Conservation (phyloP, 2,888 invertebrate species). For the Atrina japonica region DNA sequence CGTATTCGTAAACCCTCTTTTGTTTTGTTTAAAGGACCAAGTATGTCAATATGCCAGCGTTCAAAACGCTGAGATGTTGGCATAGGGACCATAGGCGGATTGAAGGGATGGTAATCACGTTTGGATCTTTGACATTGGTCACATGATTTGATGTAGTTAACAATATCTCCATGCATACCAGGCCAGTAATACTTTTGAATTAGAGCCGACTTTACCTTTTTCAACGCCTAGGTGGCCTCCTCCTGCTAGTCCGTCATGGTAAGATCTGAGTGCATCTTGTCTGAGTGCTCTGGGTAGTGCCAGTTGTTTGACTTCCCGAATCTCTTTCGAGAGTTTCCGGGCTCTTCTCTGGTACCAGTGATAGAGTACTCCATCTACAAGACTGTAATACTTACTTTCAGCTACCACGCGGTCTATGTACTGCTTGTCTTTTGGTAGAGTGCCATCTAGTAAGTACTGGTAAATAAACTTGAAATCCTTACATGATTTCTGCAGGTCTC, state of each 20-base stretch:
- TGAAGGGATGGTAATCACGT: conserved; percentile 7
- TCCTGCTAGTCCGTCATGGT: too few species aligned
- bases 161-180: too few species aligned
- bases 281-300: too few species aligned
- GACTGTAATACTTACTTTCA: conserved; percentile 26
- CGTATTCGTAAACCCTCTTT: conserved; percentile 6
- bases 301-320: too few species aligned
- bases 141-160: too few species aligned
- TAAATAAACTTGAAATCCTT: conserved; percentile 27
- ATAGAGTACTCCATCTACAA: conserved; percentile 20
- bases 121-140: conserved; percentile 33
- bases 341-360: conserved; percentile 6
- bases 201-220: too few species aligned
- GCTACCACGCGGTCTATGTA: conserved; percentile 6
- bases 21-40: conserved; percentile 8
- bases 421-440: conserved; percentile 24
- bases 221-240: too few species aligned
- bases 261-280: too few species aligned
- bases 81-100: conserved; percentile 15
- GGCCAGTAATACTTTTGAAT: too few species aligned
- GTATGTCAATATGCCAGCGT: conserved; percentile 19
- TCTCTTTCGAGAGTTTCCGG: too few species aligned
- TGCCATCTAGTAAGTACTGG: conserved; percentile 16
- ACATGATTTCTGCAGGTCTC: conserved; percentile 26
- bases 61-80: conserved; percentile 13